Evolutionary conservation across 1,140 invertebrate species (phyloP).

Genomic region (Luehdorfia chinensis): DNA sequence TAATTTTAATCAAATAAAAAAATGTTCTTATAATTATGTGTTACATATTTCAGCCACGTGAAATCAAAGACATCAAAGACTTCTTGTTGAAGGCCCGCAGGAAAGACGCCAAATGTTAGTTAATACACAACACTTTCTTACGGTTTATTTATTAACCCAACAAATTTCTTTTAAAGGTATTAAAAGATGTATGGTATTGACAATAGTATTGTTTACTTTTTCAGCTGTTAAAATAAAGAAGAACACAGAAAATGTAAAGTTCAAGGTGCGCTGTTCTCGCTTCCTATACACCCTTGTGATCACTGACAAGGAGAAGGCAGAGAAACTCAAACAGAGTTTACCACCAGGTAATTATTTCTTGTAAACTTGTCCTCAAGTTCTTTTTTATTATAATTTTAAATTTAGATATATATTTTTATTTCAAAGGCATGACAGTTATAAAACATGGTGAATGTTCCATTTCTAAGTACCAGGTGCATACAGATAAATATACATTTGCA

Average conservation of each 20-base stretch:
- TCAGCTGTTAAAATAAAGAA: slow-evolving; percentile 91
- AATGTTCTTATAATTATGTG: too few relatives aligned
- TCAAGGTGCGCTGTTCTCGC: slow-evolving; percentile 97
- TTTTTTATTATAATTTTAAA: too few relatives aligned
- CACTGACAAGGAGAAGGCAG: slow-evolving; percentile 98
- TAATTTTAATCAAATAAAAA: background rate
- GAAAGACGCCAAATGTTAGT: slow-evolving; percentile 98
- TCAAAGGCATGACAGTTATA: too few relatives aligned
- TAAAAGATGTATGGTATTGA: too few relatives aligned
- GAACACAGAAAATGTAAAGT: slow-evolving; percentile 96
- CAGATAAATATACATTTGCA: too few relatives aligned
- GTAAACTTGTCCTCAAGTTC: too few relatives aligned
- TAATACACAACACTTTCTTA: slow-evolving; percentile 2
- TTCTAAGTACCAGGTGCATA: too few relatives aligned
- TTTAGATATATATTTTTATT: too few relatives aligned
- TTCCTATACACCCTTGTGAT: slow-evolving; percentile 99
- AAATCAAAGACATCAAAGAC: slow-evolving; percentile 99
- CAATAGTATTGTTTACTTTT: slow-evolving; percentile 35
- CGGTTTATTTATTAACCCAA: too few relatives aligned
- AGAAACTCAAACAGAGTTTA: slow-evolving; percentile 95
- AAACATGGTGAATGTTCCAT: too few relatives aligned
- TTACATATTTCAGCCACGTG: slow-evolving; percentile 93
- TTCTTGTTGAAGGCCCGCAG: slow-evolving; percentile 98
- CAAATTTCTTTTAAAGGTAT: too few relatives aligned
- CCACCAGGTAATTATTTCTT: slow-evolving; percentile 90